Evolutionary conservation across 2,797 vertebrate genomes (phyloP).

Genomic region (Sphenopsis melanotis): DNA sequence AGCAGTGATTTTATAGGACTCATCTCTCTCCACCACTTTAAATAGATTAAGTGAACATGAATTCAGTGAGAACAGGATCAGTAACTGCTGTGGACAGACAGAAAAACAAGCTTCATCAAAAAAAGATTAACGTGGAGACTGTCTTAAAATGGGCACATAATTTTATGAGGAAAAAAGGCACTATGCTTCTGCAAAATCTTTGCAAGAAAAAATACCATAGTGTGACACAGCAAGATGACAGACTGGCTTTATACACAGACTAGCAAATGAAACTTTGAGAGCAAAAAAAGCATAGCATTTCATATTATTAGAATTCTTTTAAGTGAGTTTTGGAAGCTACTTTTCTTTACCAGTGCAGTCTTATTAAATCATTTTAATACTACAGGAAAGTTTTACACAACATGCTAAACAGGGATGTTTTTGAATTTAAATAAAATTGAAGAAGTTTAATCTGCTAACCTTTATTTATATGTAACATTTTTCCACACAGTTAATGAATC

Average conservation of each 20-base stretch:
- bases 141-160: not conserved
- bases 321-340: not conserved
- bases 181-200: not conserved
- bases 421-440: slow-evolving; percentile 34
- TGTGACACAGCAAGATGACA: not conserved
- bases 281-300: not conserved
- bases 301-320: not conserved
- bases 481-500: slow-evolving; percentile 11
- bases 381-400: not conserved
- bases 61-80: not conserved
- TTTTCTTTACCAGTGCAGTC: not conserved
- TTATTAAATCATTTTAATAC: slow-evolving; percentile 16
- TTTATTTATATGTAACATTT: slow-evolving; percentile 28
- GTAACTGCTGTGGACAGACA: not conserved
- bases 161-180: not conserved
- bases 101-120: not conserved
- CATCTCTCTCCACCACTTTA: not conserved
- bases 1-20: not conserved
- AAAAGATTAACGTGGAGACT: not conserved
- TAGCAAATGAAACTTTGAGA: not conserved
- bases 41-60: not conserved
- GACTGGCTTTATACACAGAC: not conserved
- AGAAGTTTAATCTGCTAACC: not conserved
- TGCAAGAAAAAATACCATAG: not conserved
- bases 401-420: not conserved